Evolutionary conservation across 2,113 vertebrate genomes (phyloP), one percentile per base, ranked within the genome.

Genomic region (Promerops cafer): DNA sequence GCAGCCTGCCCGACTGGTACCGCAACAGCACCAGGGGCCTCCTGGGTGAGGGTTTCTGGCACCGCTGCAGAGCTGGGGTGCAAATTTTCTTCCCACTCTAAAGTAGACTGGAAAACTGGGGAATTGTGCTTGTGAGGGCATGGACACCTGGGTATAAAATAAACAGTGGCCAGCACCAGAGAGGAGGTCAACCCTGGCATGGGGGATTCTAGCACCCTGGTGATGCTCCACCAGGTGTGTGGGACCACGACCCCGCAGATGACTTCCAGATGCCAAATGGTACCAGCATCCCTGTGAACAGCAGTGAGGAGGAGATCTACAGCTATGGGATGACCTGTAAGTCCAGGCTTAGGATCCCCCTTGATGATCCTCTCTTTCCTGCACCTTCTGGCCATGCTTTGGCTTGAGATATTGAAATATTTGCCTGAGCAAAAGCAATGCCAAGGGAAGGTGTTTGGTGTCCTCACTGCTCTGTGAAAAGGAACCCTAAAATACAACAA

Each of bases 251-350:
- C 76, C 54, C 92, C 0, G 1, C 90, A 63, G 89, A 96, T 1
- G 96, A 97, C 76, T 93, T 97, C 76, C 96, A 87, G 59, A 93
- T 93, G 94, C 83, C 64, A 0, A 96, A 95, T 1, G 94, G 94
- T 50, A 93, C 79, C 47, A 95, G 9, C 24, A 83, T 96, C 68
- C 30, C 92, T 15, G 60, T 92, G 45, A 96, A 95, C 72, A 96
- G 95, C 89, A 96, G 83, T 0, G 95, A 96, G 68, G 92, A 95
- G 60, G 92, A 96, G 52, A 83, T 96, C 56, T 96, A 93, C 52
- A 66, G 14, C 68, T 96, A 95, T 0, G 96, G 96, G 44, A 92
- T 96, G 94, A 93, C 95, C 50, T 97, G 96, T 97, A 93, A 93
- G 96, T 90, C 44, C 22, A 33, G 30, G 12, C 50, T 88, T 2